A percentile compares a stretch with the other conserved stretches of the same genome.
phyloP scores from a whole-genome alignment of 2,888 invertebrate species.

The Acleris laterana region DNA sequence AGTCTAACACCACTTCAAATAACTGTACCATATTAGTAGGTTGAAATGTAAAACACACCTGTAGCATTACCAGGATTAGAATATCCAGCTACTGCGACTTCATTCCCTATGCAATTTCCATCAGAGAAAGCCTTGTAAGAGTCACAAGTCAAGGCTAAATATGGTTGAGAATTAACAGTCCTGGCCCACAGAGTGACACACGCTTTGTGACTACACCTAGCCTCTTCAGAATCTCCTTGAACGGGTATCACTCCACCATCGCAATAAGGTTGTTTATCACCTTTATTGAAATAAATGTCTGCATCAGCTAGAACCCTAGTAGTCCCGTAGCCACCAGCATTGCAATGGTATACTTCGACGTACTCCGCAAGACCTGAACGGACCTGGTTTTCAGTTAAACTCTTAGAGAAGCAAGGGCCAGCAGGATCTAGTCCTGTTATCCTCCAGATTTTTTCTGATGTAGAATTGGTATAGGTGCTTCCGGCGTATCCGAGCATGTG shows the following conservation, averaged over 20 bases:
- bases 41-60: slow-evolving; percentile 73
- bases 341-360: slow-evolving; percentile 86
- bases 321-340: slow-evolving; percentile 81
- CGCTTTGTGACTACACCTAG: slow-evolving; percentile 75
- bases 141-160: slow-evolving; percentile 69
- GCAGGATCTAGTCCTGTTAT: slow-evolving; percentile 76
- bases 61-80: slow-evolving; percentile 74
- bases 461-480: slow-evolving; percentile 56
- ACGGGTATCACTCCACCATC: slow-evolving; percentile 64
- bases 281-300: slow-evolving; percentile 85
- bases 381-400: slow-evolving; percentile 72
- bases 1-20: not conserved
- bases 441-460: slow-evolving; percentile 65
- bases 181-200: slow-evolving; percentile 68
- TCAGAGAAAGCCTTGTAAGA: slow-evolving; percentile 61
- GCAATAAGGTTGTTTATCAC: slow-evolving; percentile 83
- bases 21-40: slow-evolving; percentile 57
- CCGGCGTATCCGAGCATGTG: slow-evolving; percentile 71
- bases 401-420: slow-evolving; percentile 76
- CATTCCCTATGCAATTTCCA: slow-evolving; percentile 65
- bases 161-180: slow-evolving; percentile 65
- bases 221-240: slow-evolving; percentile 67
- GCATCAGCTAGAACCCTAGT: slow-evolving; percentile 80
- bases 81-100: slow-evolving; percentile 72
- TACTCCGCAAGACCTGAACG: slow-evolving; percentile 82